phyloP scores from a whole-genome alignment of 2,113 vertebrate genomes.

The Manacus vitellinus region DNA sequence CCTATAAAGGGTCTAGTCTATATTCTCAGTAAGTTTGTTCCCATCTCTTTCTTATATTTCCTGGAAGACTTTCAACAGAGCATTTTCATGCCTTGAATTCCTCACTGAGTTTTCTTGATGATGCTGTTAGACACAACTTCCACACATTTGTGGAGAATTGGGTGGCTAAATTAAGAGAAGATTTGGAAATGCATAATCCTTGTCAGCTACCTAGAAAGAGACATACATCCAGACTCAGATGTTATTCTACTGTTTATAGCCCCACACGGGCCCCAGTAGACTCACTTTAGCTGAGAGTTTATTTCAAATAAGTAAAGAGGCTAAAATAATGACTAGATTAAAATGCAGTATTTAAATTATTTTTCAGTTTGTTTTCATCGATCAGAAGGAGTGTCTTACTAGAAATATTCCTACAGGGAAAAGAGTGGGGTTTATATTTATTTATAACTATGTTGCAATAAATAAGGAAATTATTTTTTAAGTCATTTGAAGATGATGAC shows the following conservation, averaged over 20 bases:
- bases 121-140: not conserved
- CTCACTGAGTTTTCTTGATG: not conserved
- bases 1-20: accelerated
- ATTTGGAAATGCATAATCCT: not conserved
- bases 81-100: not conserved
- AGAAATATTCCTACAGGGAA: conserved; percentile 19
- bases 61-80: not conserved
- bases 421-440: not conserved
- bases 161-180: not conserved
- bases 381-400: not conserved
- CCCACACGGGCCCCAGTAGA: not conserved
- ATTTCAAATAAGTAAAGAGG: conserved; percentile 1
- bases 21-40: not conserved
- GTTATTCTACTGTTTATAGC: not conserved
- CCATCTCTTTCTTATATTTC: not conserved
- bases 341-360: conserved; percentile 5
- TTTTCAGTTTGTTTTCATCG: not conserved
- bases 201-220: not conserved
- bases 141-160: not conserved
- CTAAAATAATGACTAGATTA: not conserved
- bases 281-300: not conserved
- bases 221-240: not conserved
- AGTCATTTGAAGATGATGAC: not conserved
- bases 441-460: not conserved
- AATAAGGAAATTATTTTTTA: conserved; percentile 7